phyloP scores from a whole-genome alignment of 2,113 vertebrate species.

The Triplophysa dalaica region DNA sequence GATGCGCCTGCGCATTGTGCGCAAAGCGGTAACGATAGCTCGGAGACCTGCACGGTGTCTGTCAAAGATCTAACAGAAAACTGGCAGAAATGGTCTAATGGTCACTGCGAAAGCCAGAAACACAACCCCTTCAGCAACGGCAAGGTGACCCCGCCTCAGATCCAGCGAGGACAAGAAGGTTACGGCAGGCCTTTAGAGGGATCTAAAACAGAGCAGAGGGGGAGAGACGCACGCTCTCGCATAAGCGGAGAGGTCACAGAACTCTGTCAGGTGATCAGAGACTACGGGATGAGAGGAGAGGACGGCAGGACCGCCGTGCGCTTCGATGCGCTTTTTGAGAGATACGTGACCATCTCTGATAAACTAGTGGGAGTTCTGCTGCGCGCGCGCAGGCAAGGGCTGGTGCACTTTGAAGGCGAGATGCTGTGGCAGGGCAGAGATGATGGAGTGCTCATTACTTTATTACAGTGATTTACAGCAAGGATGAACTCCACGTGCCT shows the following conservation, averaged over 20 bases:
- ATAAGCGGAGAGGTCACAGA: constrained; percentile 81
- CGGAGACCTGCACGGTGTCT: constrained; percentile 52
- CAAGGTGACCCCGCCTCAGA: constrained; percentile 46
- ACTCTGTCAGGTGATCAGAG: constrained; percentile 78
- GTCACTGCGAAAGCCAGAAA: constrained; percentile 80
- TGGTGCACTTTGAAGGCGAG: constrained; percentile 86
- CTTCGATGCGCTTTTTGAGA: constrained; percentile 83
- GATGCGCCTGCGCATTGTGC: constrained; percentile 32
- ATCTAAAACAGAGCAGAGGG: constrained; percentile 82
- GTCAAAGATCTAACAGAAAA: constrained; percentile 79
- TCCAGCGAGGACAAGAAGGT: constrained; percentile 63
- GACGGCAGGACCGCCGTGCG: constrained; percentile 68
- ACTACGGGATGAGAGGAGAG: constrained; percentile 66
- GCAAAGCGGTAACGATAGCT: constrained; percentile 18
- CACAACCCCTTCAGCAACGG: constrained; percentile 82
- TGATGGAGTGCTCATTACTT: constrained; percentile 78
- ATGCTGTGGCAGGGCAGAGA: constrained; percentile 94
- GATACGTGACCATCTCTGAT: constrained; percentile 86
- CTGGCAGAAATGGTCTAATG: constrained; percentile 85
- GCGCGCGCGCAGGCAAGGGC: constrained; percentile 82
- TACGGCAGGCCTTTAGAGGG: constrained; percentile 84
- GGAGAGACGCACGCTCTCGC: constrained; percentile 80
- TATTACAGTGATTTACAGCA: constrained; percentile 68
- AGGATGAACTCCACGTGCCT: constrained; percentile 7
- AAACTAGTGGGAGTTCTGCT: constrained; percentile 87